Evolutionary conservation across 2,113 vertebrate genomes (phyloP), one percentile per base, ranked within the genome.

Genomic region (Mugil cephalus): DNA sequence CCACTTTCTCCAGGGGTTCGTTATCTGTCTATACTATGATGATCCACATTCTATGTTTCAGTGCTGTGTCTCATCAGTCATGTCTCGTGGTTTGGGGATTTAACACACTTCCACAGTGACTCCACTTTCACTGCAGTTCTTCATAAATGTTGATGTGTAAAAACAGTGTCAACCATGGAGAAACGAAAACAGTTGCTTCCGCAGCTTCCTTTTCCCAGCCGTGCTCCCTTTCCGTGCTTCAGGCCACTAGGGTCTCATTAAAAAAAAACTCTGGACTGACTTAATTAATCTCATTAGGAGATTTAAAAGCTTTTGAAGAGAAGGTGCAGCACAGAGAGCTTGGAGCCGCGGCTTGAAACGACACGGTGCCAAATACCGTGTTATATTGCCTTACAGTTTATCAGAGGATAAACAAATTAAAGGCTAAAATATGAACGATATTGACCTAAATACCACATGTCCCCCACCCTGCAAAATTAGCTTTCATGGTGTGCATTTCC

Each of bases 281-380:
- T 87, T 91, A 89, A 91, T 91, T 89, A 82, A 92, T 92, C 89
- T 90, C 75, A 85, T 90, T 87, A 92, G 73, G 34, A 83, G 76
- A 82, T 81, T 87, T 86, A 59, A 79, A 88, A 78, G 87, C 76
- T 87, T 90, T 82, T 51, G 62, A 60, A 77, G 19, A 19, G 65
- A 83, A 56, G 69, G 58, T 77, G 52, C 68, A 84, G 64, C 46
- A 63, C 71, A 62, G 48, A 79, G 56, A 50, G 73, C 72, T 63
- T 4, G 40, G 61, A 82, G 77, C 56, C 38, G 38, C 30, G n/a
- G 59, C 43, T 42, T 54, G 35, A 69, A 74, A 72, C 51, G 11
- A 21, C 50, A 14, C 34, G 14, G 53, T 69, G 62, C 42, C 39
- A 24, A 69, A n/a, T 17, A 59, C 47, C 51, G 46, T 72, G 34